Percentiles rank a stretch among this genome's conserved stretches.
phyloP scores from a whole-genome alignment of 1,140 invertebrate genomes.

The Zaprionus africanus region DNA sequence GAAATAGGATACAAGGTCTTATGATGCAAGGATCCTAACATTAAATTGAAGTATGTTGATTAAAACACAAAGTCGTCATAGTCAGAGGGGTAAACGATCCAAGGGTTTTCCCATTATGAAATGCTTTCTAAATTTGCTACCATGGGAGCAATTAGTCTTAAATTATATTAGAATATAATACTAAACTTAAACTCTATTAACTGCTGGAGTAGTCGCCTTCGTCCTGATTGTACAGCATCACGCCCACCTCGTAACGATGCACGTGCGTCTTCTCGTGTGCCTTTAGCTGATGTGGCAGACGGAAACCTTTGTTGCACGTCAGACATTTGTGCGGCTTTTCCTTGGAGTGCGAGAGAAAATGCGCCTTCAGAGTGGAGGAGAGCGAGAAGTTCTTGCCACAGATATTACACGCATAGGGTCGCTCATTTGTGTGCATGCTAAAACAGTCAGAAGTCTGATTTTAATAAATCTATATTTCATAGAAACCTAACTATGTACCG shows the following conservation, averaged over 20 bases:
- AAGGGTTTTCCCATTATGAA: background rate
- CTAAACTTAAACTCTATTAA: background rate
- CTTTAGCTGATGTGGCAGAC: slow-evolving; percentile 72
- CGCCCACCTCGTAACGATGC: slow-evolving; percentile 50
- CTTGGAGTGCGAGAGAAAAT: slow-evolving; percentile 59
- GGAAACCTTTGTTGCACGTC: slow-evolving; percentile 67
- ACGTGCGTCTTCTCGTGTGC: slow-evolving; percentile 65
- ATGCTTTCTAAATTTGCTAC: slow-evolving; percentile 11
- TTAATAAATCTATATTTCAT: background rate
- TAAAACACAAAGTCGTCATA: background rate
- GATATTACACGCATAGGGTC: slow-evolving; percentile 85
- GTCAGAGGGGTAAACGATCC: background rate
- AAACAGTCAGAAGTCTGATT: background rate
- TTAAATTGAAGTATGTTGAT: background rate
- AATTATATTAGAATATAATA: background rate
- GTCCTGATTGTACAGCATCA: slow-evolving; percentile 26
- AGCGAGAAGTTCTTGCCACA: slow-evolving; percentile 87
- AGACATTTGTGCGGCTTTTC: slow-evolving; percentile 70
- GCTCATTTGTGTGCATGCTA: slow-evolving; percentile 86
- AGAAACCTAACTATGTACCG: slow-evolving; percentile 52
- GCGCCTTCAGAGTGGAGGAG: slow-evolving; percentile 71
- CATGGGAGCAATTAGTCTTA: slow-evolving; percentile 27
- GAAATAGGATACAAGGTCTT: too few relatives aligned
- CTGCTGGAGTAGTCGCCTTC: slow-evolving; percentile 25
- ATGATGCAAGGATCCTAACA: too few relatives aligned